Evolutionary conservation across 1,140 invertebrate genomes (phyloP).

Genomic region (Rhyzopertha dominica): DNA sequence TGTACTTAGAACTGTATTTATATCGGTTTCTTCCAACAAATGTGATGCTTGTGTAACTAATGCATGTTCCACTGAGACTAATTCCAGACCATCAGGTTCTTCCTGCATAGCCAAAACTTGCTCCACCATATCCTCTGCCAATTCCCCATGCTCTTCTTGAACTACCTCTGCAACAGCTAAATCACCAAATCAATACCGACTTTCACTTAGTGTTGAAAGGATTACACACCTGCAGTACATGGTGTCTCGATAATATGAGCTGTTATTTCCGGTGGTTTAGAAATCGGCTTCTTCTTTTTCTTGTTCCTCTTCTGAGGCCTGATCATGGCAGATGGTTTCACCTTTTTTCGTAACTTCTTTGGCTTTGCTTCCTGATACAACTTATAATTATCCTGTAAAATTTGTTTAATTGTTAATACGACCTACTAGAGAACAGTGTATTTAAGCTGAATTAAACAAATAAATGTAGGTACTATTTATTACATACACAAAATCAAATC

Average conservation of each 20-base stretch:
- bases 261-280: slow-evolving; percentile 22
- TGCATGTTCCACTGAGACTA: slow-evolving; percentile 28
- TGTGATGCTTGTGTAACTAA: slow-evolving; percentile 44
- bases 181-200: too few species aligned
- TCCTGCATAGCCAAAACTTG: slow-evolving; percentile 42
- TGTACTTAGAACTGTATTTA: slow-evolving; percentile 83
- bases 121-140: slow-evolving; percentile 43
- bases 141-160: slow-evolving; percentile 29
- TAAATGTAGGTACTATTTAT: too few species aligned
- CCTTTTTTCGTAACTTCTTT: slow-evolving; percentile 74
- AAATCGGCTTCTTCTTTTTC: slow-evolving; percentile 39
- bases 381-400: slow-evolving; percentile 69
- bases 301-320: slow-evolving; percentile 67
- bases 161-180: slow-evolving; percentile 34
- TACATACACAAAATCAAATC: too few species aligned
- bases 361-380: slow-evolving; percentile 66
- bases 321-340: slow-evolving; percentile 65
- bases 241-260: too few species aligned
- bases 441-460: too few species aligned
- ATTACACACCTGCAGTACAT: too few species aligned
- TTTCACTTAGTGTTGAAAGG: too few species aligned
- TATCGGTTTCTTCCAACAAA: slow-evolving; percentile 74
- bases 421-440: too few species aligned
- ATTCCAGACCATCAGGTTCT: slow-evolving; percentile 36
- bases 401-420: too few species aligned